Evolutionary conservation across 64 coral and sea anemone species (phyloP).

Genomic region (Trachythela sp.): DNA sequence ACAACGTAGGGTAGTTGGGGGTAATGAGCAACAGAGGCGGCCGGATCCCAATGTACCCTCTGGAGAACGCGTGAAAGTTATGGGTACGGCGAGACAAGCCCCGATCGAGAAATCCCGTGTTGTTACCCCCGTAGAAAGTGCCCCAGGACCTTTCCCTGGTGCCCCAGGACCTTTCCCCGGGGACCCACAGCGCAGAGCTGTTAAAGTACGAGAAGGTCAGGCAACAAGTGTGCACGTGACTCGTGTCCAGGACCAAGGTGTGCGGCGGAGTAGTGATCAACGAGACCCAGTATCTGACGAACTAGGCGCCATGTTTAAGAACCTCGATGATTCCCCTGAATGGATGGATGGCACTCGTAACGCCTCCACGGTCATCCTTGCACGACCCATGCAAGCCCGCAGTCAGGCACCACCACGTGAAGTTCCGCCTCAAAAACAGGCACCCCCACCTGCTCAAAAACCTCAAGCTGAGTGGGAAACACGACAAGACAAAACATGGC

Average conservation of each 20-base stretch:
- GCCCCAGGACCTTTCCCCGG: neutral
- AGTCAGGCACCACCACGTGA: neutral
- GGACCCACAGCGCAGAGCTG: neutral
- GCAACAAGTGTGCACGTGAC: neutral
- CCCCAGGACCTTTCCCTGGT: neutral
- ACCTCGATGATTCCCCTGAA: neutral
- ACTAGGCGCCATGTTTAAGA: neutral
- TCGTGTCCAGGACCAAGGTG: slow-evolving; percentile 8
- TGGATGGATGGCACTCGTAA: neutral
- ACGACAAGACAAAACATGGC: neutral
- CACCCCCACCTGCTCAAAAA: neutral
- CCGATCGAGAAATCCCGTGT: neutral
- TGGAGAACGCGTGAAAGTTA: slow-evolving; percentile 2
- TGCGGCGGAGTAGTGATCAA: neutral
- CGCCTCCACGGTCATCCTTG: neutral
- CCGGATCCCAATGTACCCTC: neutral
- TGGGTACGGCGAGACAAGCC: neutral
- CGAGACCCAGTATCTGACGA: neutral
- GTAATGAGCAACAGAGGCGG: neutral
- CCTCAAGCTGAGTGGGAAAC: slow-evolving; percentile 1
- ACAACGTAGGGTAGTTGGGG: neutral
- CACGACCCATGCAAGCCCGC: neutral
- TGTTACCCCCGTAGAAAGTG: neutral
- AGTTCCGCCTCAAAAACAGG: neutral
- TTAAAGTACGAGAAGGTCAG: slow-evolving; percentile 3